Percentiles rank a stretch among this genome's conserved stretches.
These are phyloP conservation scores for Seira musarum DNA, from an alignment of 2,888 invertebrate species.

Conservation along the genomic window DNA sequence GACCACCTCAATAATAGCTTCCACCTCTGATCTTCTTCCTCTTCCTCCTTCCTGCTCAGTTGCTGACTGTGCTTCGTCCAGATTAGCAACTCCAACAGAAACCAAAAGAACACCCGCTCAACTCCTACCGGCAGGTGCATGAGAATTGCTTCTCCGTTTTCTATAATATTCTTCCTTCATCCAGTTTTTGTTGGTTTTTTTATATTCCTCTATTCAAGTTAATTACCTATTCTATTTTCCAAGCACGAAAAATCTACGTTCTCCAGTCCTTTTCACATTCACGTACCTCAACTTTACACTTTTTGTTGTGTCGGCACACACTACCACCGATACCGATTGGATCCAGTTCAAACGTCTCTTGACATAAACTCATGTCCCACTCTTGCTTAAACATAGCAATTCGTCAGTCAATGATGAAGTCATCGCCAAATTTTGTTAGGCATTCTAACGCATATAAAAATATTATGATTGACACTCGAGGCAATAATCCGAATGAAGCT, in stretches of 20 bases:
- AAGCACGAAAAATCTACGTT: background rate
- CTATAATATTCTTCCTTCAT: background rate
- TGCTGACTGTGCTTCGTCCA: conserved; percentile 47
- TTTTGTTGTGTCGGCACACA: too few species aligned
- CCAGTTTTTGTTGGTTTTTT: conserved; percentile 1
- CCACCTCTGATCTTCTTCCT: conserved; percentile 57
- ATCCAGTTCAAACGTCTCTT: too few species aligned
- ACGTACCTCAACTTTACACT: too few species aligned
- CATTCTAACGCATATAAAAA: background rate
- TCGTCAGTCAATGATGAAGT: conserved; percentile 1
- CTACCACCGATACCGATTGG: too few species aligned
- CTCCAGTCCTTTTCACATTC: too few species aligned
- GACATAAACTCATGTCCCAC: background rate
- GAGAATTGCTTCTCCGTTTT: conserved; percentile 26
- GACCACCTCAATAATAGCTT: conserved; percentile 58
- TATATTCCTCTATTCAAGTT: background rate
- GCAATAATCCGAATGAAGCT: background rate
- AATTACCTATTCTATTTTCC: background rate
- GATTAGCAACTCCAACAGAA: conserved; percentile 44
- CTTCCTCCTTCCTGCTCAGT: conserved; percentile 54
- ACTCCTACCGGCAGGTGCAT: conserved; percentile 55
- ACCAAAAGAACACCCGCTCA: conserved; percentile 39
- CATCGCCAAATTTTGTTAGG: background rate
- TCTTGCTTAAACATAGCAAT: background rate
- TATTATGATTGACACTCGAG: conserved; percentile 10